phyloP scores from a whole-genome alignment of 1,140 invertebrate genomes.

The Drosophila seguyi region DNA sequence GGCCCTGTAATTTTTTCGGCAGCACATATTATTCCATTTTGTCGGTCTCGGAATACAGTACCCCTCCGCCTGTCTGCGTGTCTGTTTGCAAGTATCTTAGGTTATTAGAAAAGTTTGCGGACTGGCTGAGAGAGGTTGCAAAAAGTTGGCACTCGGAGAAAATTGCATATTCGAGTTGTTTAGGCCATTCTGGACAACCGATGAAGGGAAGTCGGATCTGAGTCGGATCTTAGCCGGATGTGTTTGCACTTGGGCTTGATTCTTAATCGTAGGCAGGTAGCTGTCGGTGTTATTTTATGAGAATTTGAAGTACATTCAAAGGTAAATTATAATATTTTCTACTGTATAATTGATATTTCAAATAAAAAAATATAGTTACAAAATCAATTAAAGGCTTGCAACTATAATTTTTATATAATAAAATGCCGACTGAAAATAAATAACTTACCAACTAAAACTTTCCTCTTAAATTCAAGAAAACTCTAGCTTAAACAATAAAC shows the following conservation, averaged over 20 bases:
- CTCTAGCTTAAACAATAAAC: not conserved
- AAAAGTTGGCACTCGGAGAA: slow-evolving; percentile 49
- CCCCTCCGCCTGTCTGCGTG: slow-evolving; percentile 4
- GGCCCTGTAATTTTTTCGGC: slow-evolving; percentile 1
- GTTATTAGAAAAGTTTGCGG: slow-evolving; percentile 72
- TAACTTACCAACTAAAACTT: not conserved
- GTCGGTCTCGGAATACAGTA: not conserved
- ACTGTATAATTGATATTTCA: too few relatives aligned
- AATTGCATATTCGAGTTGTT: slow-evolving; percentile 55
- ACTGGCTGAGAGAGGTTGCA: slow-evolving; percentile 23
- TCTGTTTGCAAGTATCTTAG: slow-evolving; percentile 68
- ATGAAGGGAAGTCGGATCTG: not conserved
- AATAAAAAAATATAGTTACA: too few relatives aligned
- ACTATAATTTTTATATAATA: too few relatives aligned
- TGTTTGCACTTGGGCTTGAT: slow-evolving; percentile 2
- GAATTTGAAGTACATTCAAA: too few relatives aligned
- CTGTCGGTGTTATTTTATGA: not conserved
- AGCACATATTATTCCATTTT: slow-evolving; percentile 41
- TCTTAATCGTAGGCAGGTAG: not conserved
- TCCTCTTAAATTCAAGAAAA: not conserved
- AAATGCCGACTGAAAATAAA: too few relatives aligned
- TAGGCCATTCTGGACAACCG: slow-evolving; percentile 45
- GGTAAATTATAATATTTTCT: not conserved
- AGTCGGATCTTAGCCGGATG: not conserved
- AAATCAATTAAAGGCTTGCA: too few relatives aligned